Percentiles rank a stretch among this genome's conserved stretches.
These are phyloP conservation scores for Amaurobius ferox DNA, from an alignment of 2,888 invertebrate species.

Conservation along the genomic window DNA sequence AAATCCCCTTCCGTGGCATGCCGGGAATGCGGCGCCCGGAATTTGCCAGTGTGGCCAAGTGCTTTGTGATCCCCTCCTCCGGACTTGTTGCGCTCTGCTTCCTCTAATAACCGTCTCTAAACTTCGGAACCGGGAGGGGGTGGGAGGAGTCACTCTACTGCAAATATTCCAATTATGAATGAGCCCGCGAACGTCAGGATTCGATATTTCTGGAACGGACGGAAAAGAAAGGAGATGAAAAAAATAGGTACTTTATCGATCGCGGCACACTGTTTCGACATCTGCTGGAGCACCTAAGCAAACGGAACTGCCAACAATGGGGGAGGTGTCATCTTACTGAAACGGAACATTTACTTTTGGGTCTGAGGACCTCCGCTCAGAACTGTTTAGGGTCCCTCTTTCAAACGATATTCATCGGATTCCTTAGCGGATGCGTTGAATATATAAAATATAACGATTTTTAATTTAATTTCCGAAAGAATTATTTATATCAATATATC, in stretches of 20 bases:
- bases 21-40: slow-evolving; percentile 46
- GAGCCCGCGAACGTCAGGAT: slow-evolving; percentile 35
- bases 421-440: no score
- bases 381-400: slow-evolving; percentile 21
- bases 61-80: slow-evolving; percentile 51
- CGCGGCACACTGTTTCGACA: slow-evolving; percentile 15
- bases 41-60: slow-evolving; percentile 70
- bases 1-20: slow-evolving; percentile 51
- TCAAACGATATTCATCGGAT: neutral
- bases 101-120: slow-evolving; percentile 17
- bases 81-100: slow-evolving; percentile 56
- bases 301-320: slow-evolving; percentile 18
- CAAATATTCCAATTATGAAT: slow-evolving; percentile 67
- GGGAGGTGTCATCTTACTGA: neutral
- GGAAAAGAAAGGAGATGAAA: neutral
- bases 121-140: neutral
- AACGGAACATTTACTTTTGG: neutral
- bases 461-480: no score
- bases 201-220: neutral
- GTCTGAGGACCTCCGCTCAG: no score
- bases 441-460: no score
- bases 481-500: no score
- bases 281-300: slow-evolving; percentile 27
- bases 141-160: neutral
- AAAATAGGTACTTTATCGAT: slow-evolving; percentile 11